Percentiles rank a stretch among this genome's conserved stretches.
Conservation (phyloP, 2,888 invertebrate species). For the Fabriciana adippe region DNA sequence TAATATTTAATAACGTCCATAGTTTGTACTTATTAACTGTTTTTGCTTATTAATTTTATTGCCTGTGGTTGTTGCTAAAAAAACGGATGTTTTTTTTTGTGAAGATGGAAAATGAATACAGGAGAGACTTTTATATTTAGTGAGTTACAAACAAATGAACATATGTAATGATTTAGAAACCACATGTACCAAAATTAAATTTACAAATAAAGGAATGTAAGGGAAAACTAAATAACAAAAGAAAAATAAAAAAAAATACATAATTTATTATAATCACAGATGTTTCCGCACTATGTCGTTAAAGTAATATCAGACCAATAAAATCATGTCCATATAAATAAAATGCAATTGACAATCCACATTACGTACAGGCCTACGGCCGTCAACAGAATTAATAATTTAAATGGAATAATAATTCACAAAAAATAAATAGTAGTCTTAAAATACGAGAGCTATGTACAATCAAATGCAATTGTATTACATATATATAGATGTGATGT, state of each 20-base stretch:
- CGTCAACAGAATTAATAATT: conserved; percentile 35
- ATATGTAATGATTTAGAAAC: no score
- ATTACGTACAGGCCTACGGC: conserved; percentile 15
- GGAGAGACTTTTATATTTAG: background rate
- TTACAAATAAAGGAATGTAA: conserved; percentile 42
- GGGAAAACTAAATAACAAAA: conserved; percentile 50
- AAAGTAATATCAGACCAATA: conserved; percentile 37
- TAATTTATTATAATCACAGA: conserved; percentile 78
- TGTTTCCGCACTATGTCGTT: conserved; percentile 50
- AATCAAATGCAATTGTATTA: conserved; percentile 72
- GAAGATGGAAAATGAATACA: background rate
- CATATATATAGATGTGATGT: conserved; percentile 57
- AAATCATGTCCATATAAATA: conserved; percentile 26
- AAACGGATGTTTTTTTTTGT: background rate
- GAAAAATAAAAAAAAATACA: conserved; percentile 59
- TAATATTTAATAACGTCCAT: no score
- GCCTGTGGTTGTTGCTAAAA: background rate
- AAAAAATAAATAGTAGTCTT: conserved; percentile 56
- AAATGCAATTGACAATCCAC: conserved; percentile 31
- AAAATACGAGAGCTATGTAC: conserved; percentile 73
- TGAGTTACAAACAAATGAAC: background rate
- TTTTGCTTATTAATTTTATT: background rate
- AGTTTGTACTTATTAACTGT: no score
- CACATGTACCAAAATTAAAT: no score
- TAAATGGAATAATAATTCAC: conserved; percentile 49